These are phyloP conservation scores for Phanerotoma sp. DNA, from an alignment of 2,888 invertebrate species.

Conservation along the genomic window DNA sequence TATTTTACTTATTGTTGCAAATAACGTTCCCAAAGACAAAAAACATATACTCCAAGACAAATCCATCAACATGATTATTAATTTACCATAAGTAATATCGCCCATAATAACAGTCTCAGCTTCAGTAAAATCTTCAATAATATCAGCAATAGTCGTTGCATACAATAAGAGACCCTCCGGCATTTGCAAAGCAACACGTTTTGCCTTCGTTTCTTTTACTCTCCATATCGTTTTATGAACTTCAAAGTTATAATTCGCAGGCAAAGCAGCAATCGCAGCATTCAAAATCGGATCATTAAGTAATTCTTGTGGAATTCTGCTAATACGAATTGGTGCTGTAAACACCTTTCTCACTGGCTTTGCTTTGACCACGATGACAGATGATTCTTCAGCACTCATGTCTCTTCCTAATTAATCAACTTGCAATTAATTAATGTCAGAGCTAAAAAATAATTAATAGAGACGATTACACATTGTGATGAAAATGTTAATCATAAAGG, in stretches of 20 bases:
- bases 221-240: conserved; percentile 98
- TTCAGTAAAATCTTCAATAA: conserved; percentile 83
- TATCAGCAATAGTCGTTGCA: conserved; percentile 90
- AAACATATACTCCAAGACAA: too few relatives aligned
- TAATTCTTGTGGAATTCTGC: conserved; percentile 80
- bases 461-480: too few relatives aligned
- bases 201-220: conserved; percentile 78
- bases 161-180: conserved; percentile 95
- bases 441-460: too few relatives aligned
- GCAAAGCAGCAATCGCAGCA: conserved; percentile 73
- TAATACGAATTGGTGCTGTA: conserved; percentile 72
- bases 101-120: conserved; percentile 97
- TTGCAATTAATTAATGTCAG: too few relatives aligned
- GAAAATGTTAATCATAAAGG: too few relatives aligned
- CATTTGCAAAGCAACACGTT: conserved; percentile 92
- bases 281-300: conserved; percentile 73
- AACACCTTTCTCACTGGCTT: conserved; percentile 79
- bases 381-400: conserved; percentile 52
- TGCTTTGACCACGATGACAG: conserved; percentile 71
- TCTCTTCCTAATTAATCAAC: too few relatives aligned
- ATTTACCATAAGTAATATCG: conserved; percentile 89
- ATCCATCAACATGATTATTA: neutral
- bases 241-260: conserved; percentile 97
- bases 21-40: neutral
- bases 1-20: too few relatives aligned